Evolutionary conservation across 2,888 invertebrate species (phyloP).

Genomic region (Rambutsinella grinnellia): DNA sequence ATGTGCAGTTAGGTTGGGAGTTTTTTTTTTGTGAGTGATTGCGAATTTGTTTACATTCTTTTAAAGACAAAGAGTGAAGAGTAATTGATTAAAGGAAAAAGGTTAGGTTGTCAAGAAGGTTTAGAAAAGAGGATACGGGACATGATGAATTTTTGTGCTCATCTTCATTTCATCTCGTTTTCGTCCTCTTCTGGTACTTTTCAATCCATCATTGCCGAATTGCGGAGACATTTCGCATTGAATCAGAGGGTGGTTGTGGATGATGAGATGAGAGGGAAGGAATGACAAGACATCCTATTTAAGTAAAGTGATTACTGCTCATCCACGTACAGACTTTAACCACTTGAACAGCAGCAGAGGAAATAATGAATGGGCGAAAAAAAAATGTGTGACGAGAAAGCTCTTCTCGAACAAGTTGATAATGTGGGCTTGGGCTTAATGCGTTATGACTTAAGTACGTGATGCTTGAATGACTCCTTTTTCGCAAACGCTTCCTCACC

Average conservation of each 20-base stretch:
- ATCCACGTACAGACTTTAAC: too few relatives aligned
- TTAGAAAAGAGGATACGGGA: too few relatives aligned
- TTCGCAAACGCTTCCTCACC: conserved; percentile 4
- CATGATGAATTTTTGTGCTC: too few relatives aligned
- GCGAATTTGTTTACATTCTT: too few relatives aligned
- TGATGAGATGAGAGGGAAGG: too few relatives aligned
- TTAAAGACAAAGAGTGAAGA: too few relatives aligned
- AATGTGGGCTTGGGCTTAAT: conserved; percentile 2
- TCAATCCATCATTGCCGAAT: background rate
- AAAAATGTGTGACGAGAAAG: background rate
- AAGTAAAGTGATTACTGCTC: background rate
- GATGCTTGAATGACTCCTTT: conserved; percentile 23
- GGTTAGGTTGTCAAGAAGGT: too few relatives aligned
- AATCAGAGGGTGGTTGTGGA: too few relatives aligned
- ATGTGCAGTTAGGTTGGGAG: too few relatives aligned
- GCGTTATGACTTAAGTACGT: conserved; percentile 21
- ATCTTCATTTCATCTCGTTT: background rate
- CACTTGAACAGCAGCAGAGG: background rate
- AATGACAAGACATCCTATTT: background rate
- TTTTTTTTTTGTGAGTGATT: too few relatives aligned
- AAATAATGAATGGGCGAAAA: background rate
- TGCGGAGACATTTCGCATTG: background rate
- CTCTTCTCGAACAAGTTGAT: background rate
- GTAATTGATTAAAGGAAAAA: too few relatives aligned
- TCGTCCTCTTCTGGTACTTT: background rate